These are phyloP conservation scores for Pachydiplax longipennis DNA, from an alignment of 2,888 invertebrate genomes.

Conservation along the genomic window DNA sequence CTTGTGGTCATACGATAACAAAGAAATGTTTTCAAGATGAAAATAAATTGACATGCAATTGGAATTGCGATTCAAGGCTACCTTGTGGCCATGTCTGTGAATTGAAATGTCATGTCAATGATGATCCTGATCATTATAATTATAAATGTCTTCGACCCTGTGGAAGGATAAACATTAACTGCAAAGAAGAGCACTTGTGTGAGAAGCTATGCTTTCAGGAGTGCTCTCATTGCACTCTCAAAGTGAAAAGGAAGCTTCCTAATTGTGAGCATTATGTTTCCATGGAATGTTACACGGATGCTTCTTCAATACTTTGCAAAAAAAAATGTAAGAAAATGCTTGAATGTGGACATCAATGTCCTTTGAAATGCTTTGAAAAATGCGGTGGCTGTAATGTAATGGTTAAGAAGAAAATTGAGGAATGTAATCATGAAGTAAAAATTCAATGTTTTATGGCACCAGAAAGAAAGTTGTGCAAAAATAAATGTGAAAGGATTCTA, in stretches of 20 bases:
- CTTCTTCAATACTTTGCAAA: slow-evolving; percentile 59
- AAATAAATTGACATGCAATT: slow-evolving; percentile 49
- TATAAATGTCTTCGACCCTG: slow-evolving; percentile 63
- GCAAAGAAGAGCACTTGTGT: slow-evolving; percentile 63
- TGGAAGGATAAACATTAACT: slow-evolving; percentile 61
- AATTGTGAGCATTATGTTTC: slow-evolving; percentile 62
- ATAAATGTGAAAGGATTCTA: slow-evolving; percentile 61
- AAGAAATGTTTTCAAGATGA: slow-evolving; percentile 50
- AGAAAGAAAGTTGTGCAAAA: slow-evolving; percentile 56
- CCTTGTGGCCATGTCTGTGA: slow-evolving; percentile 71
- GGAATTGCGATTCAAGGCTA: slow-evolving; percentile 64
- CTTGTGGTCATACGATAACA: slow-evolving; percentile 6
- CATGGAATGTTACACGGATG: slow-evolving; percentile 60
- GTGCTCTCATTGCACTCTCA: slow-evolving; percentile 62
- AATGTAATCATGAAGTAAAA: slow-evolving; percentile 61
- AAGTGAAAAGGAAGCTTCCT: slow-evolving; percentile 61
- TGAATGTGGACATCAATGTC: slow-evolving; percentile 65
- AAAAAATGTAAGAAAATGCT: slow-evolving; percentile 62
- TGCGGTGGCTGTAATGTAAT: slow-evolving; percentile 62
- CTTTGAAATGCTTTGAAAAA: slow-evolving; percentile 60
- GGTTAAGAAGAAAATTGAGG: slow-evolving; percentile 60
- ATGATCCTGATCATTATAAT: slow-evolving; percentile 68
- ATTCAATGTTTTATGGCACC: slow-evolving; percentile 59
- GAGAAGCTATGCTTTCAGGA: slow-evolving; percentile 63
- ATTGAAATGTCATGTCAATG: slow-evolving; percentile 65